A percentile compares a stretch with the other conserved stretches of the same genome.
Conservation (phyloP, 2,797 vertebrate genomes). For the Lindbergichthys nudifrons region DNA sequence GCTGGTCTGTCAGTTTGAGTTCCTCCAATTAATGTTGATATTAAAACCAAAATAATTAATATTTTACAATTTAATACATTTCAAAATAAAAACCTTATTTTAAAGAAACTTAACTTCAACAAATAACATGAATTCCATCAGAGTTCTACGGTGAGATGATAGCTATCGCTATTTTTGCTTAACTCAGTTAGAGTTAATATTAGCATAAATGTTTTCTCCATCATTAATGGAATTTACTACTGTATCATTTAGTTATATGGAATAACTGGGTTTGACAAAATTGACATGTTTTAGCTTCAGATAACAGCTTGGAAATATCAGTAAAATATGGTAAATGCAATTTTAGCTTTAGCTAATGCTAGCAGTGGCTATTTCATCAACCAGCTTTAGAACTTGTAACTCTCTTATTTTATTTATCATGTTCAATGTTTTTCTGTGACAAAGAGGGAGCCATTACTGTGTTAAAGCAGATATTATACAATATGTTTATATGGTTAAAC, state of each 20-base stretch:
- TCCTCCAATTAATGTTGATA: not conserved
- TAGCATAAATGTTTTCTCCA: not conserved
- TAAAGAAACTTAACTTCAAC: not conserved
- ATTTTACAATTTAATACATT: not conserved
- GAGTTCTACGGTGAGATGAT: not conserved
- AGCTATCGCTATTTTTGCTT: not conserved
- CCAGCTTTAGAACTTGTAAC: not conserved
- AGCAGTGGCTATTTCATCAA: not conserved
- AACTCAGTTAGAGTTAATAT: not conserved
- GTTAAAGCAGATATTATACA: not conserved
- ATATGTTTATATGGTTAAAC: not conserved
- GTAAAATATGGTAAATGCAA: not conserved
- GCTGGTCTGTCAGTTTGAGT: not conserved
- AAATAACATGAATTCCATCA: not conserved
- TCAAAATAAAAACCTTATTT: not conserved
- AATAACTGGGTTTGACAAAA: not conserved
- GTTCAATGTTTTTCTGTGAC: conserved; percentile 1
- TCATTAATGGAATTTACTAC: not conserved
- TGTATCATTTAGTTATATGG: not conserved
- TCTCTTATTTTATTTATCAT: not conserved
- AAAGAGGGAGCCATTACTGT: not conserved
- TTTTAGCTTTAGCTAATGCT: not conserved
- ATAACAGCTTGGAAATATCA: not conserved
- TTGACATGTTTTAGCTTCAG: not conserved
- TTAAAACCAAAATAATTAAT: not conserved